Evolutionary conservation across 1,140 invertebrate genomes (phyloP), one percentile per base, ranked within the genome.

Genomic region (Heliconius hermathena): DNA sequence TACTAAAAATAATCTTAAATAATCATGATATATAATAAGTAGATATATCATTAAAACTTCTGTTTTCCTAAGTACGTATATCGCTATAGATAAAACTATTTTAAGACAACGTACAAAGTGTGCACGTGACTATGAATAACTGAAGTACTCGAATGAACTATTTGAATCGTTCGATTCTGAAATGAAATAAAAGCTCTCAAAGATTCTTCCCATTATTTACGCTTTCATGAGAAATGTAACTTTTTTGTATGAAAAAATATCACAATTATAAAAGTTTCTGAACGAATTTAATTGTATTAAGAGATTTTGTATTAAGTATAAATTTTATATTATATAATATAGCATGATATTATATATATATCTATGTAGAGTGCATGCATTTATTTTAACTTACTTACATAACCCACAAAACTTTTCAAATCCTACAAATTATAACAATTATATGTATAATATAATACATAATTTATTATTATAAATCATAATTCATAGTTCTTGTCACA

Each of bases 121-220:
- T 26, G 60, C 26, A 66, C 60, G 60, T 66, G 60, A 66, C 60
- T 66, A 29, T 66, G 60, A 66, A 66, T 66, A 66, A 66, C 60
- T 29, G 60, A 26, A 66, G 22, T 66, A 66, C 60, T 66, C 9
- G 60, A 66, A 29, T 26, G 22, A 66, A 29, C 60, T 66, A 66
- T 66, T 66, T 66, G 60, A 66, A 66, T 29, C 60, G 60, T 66
- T 66, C 60, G 60, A 66, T 66, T 66, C 22, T 66, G 13, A 66
- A 66, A 66, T 66, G 11, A 66, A 26, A 26, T 66, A 66, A 66
- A 66, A 66, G 60, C 60, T 66, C n/a, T 66, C 4, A 26, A 60
- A 60, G 60, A 29, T 66, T 29, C n/a, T 29, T 66, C 26, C 60
- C 60, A 13, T 29, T 66, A 29, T 66, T 26, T 22, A 66, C 26